phyloP scores from a whole-genome alignment of 2,113 vertebrate species.

The Nycticebus coucang region DNA sequence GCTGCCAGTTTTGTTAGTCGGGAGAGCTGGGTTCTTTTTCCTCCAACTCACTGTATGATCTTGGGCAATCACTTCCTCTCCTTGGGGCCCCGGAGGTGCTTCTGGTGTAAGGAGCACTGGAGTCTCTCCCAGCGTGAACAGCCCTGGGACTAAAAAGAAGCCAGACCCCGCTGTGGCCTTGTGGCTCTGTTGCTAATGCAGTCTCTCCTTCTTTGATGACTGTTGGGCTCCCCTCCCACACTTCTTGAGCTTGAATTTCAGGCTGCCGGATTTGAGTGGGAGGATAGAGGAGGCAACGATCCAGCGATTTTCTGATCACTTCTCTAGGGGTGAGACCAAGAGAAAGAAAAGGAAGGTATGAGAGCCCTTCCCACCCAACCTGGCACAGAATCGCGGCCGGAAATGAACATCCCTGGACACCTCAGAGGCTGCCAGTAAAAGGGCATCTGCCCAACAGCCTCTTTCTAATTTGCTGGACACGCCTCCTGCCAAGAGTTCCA shows the following conservation, averaged over 20 bases:
- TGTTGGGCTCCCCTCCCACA: neutral
- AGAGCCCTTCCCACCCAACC: neutral
- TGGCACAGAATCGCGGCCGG: neutral
- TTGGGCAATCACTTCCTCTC: neutral
- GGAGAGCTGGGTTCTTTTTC: neutral
- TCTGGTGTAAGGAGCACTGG: neutral
- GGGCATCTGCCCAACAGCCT: neutral
- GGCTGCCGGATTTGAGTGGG: neutral
- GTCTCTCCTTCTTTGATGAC: neutral
- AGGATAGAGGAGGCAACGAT: neutral
- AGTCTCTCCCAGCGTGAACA: neutral
- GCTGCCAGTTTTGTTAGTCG: neutral
- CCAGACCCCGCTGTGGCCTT: neutral
- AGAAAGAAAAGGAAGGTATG: neutral
- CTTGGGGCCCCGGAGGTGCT: neutral
- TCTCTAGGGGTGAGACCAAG: neutral
- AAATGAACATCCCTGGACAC: neutral
- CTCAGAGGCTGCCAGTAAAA: neutral
- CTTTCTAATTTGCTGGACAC: neutral
- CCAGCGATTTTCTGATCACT: neutral
- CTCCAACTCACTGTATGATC: neutral
- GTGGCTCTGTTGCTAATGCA: too few relatives aligned
- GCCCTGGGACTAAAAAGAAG: neutral
- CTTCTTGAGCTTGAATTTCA: conserved; percentile 6
- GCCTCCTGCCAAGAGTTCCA: neutral